Percentiles rank a stretch among this genome's conserved stretches.
Conservation (phyloP, 2,888 invertebrate species). For the Ommatoiulus sabulosus region DNA sequence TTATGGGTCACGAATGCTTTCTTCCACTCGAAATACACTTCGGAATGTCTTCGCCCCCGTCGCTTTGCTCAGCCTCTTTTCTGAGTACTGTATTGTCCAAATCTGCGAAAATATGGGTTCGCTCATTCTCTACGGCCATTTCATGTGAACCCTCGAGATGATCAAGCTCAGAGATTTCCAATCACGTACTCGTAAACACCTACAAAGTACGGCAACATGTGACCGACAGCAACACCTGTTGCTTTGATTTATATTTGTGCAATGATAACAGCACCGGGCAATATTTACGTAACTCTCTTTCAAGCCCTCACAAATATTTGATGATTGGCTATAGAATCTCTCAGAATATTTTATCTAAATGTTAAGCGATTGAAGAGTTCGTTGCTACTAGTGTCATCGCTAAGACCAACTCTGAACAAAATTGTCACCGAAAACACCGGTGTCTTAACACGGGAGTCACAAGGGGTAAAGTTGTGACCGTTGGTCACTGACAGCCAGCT, state of each 20-base stretch:
- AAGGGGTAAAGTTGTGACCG: no score
- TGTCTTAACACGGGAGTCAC: no score
- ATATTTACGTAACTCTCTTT: not conserved
- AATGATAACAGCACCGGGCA: not conserved
- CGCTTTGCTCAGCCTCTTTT: not conserved
- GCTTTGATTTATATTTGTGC: not conserved
- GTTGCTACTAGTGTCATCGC: no score
- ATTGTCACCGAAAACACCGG: no score
- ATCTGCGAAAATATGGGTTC: not conserved
- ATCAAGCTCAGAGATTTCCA: not conserved
- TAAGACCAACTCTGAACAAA: no score
- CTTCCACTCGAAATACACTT: not conserved
- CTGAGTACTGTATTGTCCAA: not conserved
- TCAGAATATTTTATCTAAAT: no score
- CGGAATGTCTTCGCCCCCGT: not conserved
- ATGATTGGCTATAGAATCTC: not conserved
- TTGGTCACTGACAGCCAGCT: no score
- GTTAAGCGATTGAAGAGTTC: no score
- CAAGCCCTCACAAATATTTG: not conserved
- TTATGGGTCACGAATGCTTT: not conserved
- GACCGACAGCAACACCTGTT: constrained; percentile 18
- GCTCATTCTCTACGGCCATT: not conserved
- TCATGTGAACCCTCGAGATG: not conserved
- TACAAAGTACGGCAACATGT: not conserved
- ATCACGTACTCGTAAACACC: no score